A percentile compares a stretch with the other conserved stretches of the same genome.
Conservation (phyloP, 2,888 invertebrate species). For the Petrophora chlorosata region DNA sequence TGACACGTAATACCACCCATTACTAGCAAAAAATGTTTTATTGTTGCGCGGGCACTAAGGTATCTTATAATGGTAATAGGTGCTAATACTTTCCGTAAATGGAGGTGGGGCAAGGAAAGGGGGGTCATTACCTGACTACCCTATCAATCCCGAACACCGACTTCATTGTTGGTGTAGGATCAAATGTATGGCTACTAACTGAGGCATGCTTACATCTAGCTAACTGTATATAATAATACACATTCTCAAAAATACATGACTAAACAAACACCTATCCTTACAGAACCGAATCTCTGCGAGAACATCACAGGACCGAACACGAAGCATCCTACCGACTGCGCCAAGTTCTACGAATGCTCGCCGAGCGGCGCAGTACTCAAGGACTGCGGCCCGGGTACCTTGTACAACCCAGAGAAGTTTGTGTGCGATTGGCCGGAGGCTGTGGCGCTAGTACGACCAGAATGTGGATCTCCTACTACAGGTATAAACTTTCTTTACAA, state of each 20-base stretch:
- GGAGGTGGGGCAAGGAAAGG: too few species aligned
- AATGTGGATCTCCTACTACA: conserved; percentile 69
- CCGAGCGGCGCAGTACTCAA: conserved; percentile 83
- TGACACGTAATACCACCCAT: too few species aligned
- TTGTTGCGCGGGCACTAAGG: too few species aligned
- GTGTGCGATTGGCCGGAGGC: conserved; percentile 86
- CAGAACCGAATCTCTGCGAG: conserved; percentile 67
- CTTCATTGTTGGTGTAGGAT: too few species aligned
- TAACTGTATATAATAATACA: background rate
- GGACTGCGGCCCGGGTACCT: conserved; percentile 85
- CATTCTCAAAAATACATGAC: background rate
- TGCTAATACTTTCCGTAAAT: too few species aligned
- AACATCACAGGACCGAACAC: conserved; percentile 80
- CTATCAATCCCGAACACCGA: too few species aligned
- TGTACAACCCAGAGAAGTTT: conserved; percentile 86
- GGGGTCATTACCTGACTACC: too few species aligned
- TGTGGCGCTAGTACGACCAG: conserved; percentile 84
- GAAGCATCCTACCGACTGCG: conserved; percentile 86
- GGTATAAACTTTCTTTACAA: background rate
- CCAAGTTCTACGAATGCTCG: conserved; percentile 87
- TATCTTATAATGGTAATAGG: too few species aligned
- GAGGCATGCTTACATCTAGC: background rate
- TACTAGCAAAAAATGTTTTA: too few species aligned
- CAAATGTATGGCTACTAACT: too few species aligned
- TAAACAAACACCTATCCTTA: too few species aligned